These are phyloP conservation scores for Nemotelus pantherinus DNA, from an alignment of 2,888 invertebrate genomes.

Conservation along the genomic window DNA sequence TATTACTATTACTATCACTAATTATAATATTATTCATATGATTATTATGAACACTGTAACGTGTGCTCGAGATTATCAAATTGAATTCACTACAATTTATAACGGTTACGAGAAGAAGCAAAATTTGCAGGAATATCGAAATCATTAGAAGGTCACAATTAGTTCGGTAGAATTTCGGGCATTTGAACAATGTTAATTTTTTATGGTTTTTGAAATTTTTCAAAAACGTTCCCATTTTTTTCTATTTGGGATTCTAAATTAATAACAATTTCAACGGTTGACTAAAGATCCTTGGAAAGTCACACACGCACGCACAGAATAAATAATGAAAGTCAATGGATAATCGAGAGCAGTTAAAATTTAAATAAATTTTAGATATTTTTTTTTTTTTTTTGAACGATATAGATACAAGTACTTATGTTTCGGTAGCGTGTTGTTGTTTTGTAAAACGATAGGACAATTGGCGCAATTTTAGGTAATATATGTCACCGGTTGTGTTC, in stretches of 20 bases:
- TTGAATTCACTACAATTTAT: slow-evolving; percentile 49
- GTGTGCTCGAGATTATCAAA: slow-evolving; percentile 29
- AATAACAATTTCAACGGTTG: too few species aligned
- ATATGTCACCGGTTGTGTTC: too few species aligned
- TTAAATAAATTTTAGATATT: too few species aligned
- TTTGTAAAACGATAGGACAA: too few species aligned
- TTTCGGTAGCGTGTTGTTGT: too few species aligned
- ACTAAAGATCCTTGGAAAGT: too few species aligned
- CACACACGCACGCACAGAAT: too few species aligned
- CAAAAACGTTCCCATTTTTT: slow-evolving; percentile 27
- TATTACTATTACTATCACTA: not conserved
- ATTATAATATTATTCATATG: not conserved
- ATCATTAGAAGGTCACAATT: slow-evolving; percentile 46
- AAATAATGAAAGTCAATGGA: too few species aligned
- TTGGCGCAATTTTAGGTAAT: too few species aligned
- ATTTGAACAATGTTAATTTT: slow-evolving; percentile 45
- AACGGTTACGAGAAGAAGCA: slow-evolving; percentile 42
- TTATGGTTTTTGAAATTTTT: slow-evolving; percentile 48
- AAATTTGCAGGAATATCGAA: slow-evolving; percentile 25
- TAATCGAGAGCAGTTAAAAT: too few species aligned
- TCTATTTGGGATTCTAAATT: not conserved
- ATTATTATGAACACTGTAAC: slow-evolving; percentile 4
- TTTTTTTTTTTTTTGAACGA: too few species aligned
- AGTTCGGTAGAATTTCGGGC: slow-evolving; percentile 48
- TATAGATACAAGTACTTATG: too few species aligned